Base-by-base conservation (phyloP, 2,797 vertebrate genomes). In the Chelon labrosus region DNA sequence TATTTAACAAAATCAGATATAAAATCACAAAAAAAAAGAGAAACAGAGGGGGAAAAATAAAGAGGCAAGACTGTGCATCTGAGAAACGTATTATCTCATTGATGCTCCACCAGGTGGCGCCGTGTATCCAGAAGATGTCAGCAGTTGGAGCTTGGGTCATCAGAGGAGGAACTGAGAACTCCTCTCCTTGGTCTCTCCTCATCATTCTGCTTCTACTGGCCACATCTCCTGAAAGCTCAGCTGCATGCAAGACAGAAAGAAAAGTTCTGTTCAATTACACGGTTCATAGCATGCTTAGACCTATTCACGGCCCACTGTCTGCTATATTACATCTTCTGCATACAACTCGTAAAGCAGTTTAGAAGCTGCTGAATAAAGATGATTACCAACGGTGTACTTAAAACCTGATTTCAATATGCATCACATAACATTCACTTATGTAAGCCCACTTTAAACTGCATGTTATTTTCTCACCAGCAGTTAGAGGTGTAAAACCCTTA, bases 151-250 rank as follows among this genome's bases (percentile, higher is more conserved):
- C 88, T 22, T 27, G 20, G 27, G n/a, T 90, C 88, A 91, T 96
- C 95, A 93, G 92, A 93, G 80, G 85, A 94, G 71, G 65, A 90
- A 95, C 93, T 83, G 92, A 91, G 87, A 77, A 47, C 10, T 31
- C 4, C 27, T 83, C 86, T 90, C 87, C 56, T 95, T 94, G 55
- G 85, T 94, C 92, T 7, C 73, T 89, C 89, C 82, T 91, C 92
- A 2, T 96, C 95, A 96, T 95, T 85, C 65, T 88, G 91, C 92
- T 75, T 92, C 91, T 88, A 84, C 10, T 4, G 22, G 60, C 65
- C 65, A 79, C 67, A 84, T 76, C 79, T 83, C 50, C 77, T 67
- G 59, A 77, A 88, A 27, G 12, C 22, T 6, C 54, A 58, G 65
- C 92, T 94, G 75, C 31, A 84, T 6, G 2, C 0, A 51, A 58